Evolutionary conservation across 1,140 invertebrate genomes (phyloP).

Genomic region (Phenacoccus solenopsis): DNA sequence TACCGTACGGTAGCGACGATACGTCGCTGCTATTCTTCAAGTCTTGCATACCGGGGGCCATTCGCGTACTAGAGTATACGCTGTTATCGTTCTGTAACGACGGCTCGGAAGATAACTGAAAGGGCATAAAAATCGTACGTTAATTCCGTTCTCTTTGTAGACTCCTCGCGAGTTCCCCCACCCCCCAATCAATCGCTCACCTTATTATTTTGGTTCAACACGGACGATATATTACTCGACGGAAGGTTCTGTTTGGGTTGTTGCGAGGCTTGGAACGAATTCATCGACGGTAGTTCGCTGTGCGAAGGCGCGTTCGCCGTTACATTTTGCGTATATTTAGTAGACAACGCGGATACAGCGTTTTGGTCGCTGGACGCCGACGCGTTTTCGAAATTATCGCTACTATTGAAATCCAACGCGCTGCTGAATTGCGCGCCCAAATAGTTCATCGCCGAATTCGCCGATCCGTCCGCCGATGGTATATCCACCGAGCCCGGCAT

Average conservation of each 20-base stretch:
- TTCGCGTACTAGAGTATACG: background rate
- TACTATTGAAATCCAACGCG: background rate
- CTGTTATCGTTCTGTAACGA: conserved; percentile 9
- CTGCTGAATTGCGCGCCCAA: background rate
- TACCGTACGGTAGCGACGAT: background rate
- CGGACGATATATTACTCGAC: background rate
- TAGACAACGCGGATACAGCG: background rate
- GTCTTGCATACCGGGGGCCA: background rate
- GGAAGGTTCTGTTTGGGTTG: conserved; percentile 3
- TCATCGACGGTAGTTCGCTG: background rate
- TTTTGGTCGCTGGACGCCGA: background rate
- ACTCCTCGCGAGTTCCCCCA: no score
- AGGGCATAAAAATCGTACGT: no score
- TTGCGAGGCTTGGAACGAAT: conserved; percentile 5
- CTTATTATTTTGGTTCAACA: background rate
- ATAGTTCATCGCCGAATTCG: background rate
- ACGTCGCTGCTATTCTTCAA: background rate
- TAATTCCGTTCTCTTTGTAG: no score
- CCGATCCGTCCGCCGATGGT: background rate
- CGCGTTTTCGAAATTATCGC: background rate
- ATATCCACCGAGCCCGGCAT: background rate
- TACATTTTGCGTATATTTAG: background rate
- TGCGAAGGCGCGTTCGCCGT: background rate
- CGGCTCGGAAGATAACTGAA: background rate
- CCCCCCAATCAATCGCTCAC: background rate